A percentile compares a stretch with the other conserved stretches of the same genome.
Evolutionary conservation across 2,888 invertebrate genomes (phyloP).

Genomic region (Macropis europaea): DNA sequence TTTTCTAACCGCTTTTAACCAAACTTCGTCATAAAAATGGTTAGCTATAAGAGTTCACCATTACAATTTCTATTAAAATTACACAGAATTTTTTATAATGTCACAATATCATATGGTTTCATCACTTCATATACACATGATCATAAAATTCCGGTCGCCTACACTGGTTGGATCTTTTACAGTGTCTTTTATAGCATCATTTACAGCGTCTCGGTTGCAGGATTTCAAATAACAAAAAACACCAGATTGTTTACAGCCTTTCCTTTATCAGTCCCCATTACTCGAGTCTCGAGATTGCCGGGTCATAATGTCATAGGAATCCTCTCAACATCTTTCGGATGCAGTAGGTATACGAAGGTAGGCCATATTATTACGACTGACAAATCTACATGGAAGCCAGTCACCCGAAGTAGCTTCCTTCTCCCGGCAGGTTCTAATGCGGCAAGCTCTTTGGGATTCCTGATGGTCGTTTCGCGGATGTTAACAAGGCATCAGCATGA

Average conservation of each 20-base stretch:
- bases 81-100: not conserved
- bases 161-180: not conserved
- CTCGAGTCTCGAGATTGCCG: slow-evolving; percentile 19
- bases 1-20: too few relatives aligned
- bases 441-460: slow-evolving; percentile 78
- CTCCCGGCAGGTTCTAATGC: slow-evolving; percentile 69
- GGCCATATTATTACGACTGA: slow-evolving; percentile 29
- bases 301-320: slow-evolving; percentile 19
- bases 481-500: slow-evolving; percentile 78
- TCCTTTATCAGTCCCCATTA: slow-evolving; percentile 36
- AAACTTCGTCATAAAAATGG: too few relatives aligned
- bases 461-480: slow-evolving; percentile 74
- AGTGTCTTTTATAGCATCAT: slow-evolving; percentile 4
- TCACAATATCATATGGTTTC: not conserved
- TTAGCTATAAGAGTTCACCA: too few relatives aligned
- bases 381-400: slow-evolving; percentile 42
- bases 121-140: not conserved
- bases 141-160: not conserved
- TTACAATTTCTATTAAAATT: too few relatives aligned
- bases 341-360: slow-evolving; percentile 19
- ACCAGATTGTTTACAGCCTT: slow-evolving; percentile 29
- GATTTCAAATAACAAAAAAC: slow-evolving; percentile 4
- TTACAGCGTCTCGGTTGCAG: not conserved
- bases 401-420: slow-evolving; percentile 42
- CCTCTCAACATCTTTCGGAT: slow-evolving; percentile 33